Evolutionary conservation across 1,140 invertebrate species (phyloP), one percentile per base, ranked within the genome.

Genomic region (Ceratosolen fusciceps): DNA sequence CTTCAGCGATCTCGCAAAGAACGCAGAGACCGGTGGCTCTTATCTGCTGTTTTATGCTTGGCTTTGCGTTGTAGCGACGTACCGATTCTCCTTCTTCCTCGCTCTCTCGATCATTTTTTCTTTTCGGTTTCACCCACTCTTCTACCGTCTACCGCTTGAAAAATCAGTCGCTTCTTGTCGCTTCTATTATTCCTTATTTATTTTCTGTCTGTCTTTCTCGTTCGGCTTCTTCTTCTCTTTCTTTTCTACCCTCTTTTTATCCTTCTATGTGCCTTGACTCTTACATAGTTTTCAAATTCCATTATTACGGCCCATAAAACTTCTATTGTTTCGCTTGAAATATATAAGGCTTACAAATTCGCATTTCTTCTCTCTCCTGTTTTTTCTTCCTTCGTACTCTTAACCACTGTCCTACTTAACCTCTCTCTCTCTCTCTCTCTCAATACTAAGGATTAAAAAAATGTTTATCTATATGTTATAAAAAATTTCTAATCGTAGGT

Each of bases 21-120:
- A 74, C 72, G 72, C 80, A 83, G 78, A 73, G 78, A 76, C 74
- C 83, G 82, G 82, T 83, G 84, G 83, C 85, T 84, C 84, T 87
- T 87, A 87, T 87, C 86, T 87, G 83, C 82, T 82, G 84, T 87
- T 87, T 87, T 87, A 87, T 86, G 86, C 83, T 85, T 85, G 83
- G 85, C 86, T 87, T 86, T 87, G 85, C 86, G 84, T 85, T 86
- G 84, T 80, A 82, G 77, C 77, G 79, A 83, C 82, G 81, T 80
- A 83, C 83, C 83, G 83, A 86, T 85, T 83, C 43, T 60, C 84
- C 72, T 58, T 54, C 58, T 39, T 26, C 10, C 77, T 52, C 49
- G 65, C 21, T 49, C 39, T 49, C 26, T 37, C 60, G 65, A 26
- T 52, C 39, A 65, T 56, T 29, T 19, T 19, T 43, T 47, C 58